Evolutionary conservation across 1,140 invertebrate species (phyloP), one percentile per base, ranked within the genome.

Genomic region (Lepidurus packardi): DNA sequence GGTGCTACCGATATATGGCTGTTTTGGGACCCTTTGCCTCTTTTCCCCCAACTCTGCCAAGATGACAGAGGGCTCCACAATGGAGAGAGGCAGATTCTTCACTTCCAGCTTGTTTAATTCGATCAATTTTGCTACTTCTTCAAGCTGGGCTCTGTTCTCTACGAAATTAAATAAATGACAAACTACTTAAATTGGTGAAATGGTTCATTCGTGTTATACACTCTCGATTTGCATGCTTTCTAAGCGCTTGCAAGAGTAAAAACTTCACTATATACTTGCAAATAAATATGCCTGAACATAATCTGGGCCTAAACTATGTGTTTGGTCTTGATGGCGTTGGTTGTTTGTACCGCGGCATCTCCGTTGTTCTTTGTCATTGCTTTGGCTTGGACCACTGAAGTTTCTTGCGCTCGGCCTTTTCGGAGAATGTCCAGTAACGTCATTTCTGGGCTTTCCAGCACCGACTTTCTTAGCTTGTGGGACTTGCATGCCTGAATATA

Each of bases 141-240:
- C 45, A 47, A 47, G 45, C 45, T 47, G 45, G 45, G 45, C 45
- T 47, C 45, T 47, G 45, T 47, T 47, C 45, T 47, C 45, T 47
- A 47, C 45, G 45, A 47, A 47, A 47, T 47, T 47, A 47, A 47
- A 47, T 47, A 47, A 47, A 47, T 47, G 45, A 47, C 45, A 47
- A 47, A 47, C 45, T 47, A 47, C 45, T 47, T 47, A 47, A 47
- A 47, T 47, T 47, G 45, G 45, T 47, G 45, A 47, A 34, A 34
- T 47, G 45, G 45, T 47, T 47, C 45, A 47, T 47, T 47, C 6
- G 45, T 47, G 45, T 47, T 47, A 47, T 47, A 47, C 45, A 47
- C 45, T 5, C 45, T 47, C 45, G 45, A 47, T 47, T 47, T 47
- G 45, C 4, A 47, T 47, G 45, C 45, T 47, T 47, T 47, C 45